These are phyloP conservation scores for Nipponia nippon DNA, from an alignment of 2,113 vertebrate genomes.

Conservation along the genomic window DNA sequence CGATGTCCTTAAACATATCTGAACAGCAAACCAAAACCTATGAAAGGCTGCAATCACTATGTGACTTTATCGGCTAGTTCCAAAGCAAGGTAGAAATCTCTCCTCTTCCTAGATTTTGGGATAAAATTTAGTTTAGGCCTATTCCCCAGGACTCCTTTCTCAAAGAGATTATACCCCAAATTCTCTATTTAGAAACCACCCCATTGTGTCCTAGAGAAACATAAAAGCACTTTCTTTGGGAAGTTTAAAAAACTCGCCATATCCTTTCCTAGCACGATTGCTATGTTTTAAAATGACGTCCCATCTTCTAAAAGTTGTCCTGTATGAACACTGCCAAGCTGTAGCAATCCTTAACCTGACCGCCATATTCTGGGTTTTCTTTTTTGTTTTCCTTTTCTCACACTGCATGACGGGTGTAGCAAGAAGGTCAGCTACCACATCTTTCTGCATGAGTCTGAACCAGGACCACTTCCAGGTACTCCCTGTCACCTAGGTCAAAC, in stretches of 20 bases:
- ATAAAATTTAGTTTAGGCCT: neutral
- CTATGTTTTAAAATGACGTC: neutral
- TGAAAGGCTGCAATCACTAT: neutral
- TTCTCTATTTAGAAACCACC: neutral
- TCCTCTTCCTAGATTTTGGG: neutral
- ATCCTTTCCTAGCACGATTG: neutral
- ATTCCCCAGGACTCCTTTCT: neutral
- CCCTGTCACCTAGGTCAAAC: neutral
- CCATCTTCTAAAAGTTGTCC: neutral
- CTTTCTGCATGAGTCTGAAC: neutral
- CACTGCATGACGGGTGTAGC: neutral
- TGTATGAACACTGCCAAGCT: neutral
- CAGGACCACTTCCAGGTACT: neutral
- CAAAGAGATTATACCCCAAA: neutral
- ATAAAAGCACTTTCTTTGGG: neutral
- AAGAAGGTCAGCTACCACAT: neutral
- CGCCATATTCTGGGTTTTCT: neutral
- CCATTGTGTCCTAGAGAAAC: neutral
- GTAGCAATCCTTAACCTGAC: neutral
- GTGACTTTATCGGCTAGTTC: neutral
- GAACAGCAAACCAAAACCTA: neutral
- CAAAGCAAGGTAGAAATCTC: neutral
- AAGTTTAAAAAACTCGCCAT: neutral
- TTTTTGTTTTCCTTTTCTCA: neutral
- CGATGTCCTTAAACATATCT: neutral